Base-by-base conservation (phyloP, 1,140 invertebrate species). In the Ericerus pela region DNA sequence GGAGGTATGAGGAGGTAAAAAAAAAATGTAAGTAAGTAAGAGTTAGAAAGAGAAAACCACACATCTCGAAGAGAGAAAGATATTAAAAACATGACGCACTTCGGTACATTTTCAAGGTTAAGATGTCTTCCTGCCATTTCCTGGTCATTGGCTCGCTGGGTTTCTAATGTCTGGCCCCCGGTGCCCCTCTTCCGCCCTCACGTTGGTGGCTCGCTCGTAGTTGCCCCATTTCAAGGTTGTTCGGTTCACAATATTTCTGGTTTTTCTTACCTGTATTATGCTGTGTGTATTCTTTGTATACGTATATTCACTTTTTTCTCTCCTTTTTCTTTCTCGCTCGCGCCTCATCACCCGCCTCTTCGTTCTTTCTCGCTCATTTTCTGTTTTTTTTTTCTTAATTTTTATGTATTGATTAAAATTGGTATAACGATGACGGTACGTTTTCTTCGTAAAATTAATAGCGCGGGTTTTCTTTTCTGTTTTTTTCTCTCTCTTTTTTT, bases 1-100 rank as follows among this genome's bases (percentile, higher is more conserved):
- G 55, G 57, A 53, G 59, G 37, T 56, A 57, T 11, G 37, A 36
- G 28, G 56, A 51, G 41, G 57, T 53, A 16, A 54, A 37, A 31
- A 55, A 11, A 53, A 56, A 36, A 51, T 51, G 26, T 54, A 26
- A 14, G 38, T 52, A 29, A 57, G 54, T 12, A 55, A 57, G 57
- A 53, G 59, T 43, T 56, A 57, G 14, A 41, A 36, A 33, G 56
- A 51, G 41, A 58, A 55, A 16, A 54, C 51, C 26, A 43, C 8
- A 43, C n/a, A 43, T n/a, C 5, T 18, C 20, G 53, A 54, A 24
- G n/a, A 29, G 53, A 54, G 38, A 54, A 26, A 54, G 51, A 47
- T 47, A 47, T 47, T 47, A 47, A 47, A n/a, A 47, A 47, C 41
- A 47, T 47, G 41, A 47, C 41, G 41, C 41, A 47, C 41, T 47